Evolutionary conservation across 1,140 invertebrate species (phyloP).

Genomic region (Zeugodacus cucurbitae): DNA sequence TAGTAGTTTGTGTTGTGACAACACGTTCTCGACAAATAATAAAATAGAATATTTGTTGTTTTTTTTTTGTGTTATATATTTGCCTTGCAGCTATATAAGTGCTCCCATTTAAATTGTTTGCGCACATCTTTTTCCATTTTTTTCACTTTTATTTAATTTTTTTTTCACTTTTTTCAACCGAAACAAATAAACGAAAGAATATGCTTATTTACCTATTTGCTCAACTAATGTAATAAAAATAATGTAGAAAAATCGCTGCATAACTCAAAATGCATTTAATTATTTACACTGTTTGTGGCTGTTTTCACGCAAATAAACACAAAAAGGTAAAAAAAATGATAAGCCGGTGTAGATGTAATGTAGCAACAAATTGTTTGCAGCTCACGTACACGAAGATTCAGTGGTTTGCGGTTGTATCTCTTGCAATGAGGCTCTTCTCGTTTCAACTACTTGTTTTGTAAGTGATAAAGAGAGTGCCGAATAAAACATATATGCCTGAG

Average conservation of each 20-base stretch:
- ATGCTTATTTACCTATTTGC: background rate
- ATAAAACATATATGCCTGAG: background rate
- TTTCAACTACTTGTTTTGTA: background rate
- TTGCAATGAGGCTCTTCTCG: no score
- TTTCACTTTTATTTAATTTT: no score
- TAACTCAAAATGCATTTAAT: background rate
- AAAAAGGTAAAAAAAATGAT: conserved; percentile 1
- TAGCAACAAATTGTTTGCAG: background rate
- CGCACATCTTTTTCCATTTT: background rate
- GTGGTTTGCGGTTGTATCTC: no score
- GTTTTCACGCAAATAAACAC: background rate
- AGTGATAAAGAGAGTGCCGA: background rate
- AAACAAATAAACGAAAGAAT: background rate
- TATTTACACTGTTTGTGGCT: conserved; percentile 1
- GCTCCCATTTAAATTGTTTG: conserved; percentile 28
- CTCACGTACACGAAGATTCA: background rate
- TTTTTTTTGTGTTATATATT: background rate
- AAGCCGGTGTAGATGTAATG: background rate
- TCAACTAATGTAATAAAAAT: background rate
- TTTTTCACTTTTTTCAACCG: background rate
- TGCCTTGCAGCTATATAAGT: background rate
- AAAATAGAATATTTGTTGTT: background rate
- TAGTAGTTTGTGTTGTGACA: background rate
- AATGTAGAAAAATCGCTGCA: background rate
- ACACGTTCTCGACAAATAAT: background rate